These are phyloP conservation scores for Hoplostethus mediterraneus DNA, from an alignment of 2,797 vertebrate species.

Conservation along the genomic window DNA sequence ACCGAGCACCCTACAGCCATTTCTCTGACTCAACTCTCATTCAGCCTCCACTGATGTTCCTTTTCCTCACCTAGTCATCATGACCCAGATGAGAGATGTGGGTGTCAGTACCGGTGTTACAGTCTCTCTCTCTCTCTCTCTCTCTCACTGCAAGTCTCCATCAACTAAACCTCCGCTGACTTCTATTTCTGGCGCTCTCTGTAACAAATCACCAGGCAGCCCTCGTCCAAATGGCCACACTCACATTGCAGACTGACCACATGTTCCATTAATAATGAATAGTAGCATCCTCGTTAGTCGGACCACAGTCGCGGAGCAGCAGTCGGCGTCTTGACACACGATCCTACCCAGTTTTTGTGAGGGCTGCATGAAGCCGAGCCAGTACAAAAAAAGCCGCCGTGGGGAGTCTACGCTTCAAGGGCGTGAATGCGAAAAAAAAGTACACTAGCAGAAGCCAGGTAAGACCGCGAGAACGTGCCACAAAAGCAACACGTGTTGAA, in stretches of 20 bases:
- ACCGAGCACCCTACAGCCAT: slow-evolving; percentile 64
- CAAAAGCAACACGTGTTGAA: slow-evolving; percentile 41
- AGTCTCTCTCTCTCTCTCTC: slow-evolving; percentile 13
- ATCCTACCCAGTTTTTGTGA: slow-evolving; percentile 39
- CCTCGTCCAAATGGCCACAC: slow-evolving; percentile 14
- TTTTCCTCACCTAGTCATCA: slow-evolving; percentile 67
- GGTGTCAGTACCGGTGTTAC: slow-evolving; percentile 51
- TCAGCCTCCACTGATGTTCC: slow-evolving; percentile 66
- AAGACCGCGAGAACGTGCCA: slow-evolving; percentile 23
- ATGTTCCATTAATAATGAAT: slow-evolving; percentile 72
- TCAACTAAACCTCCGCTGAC: slow-evolving; percentile 34
- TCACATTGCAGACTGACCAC: slow-evolving; percentile 52
- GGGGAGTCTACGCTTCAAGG: slow-evolving; percentile 12
- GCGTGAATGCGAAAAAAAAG: neutral
- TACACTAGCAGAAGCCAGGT: slow-evolving; percentile 18
- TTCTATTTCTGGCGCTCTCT: slow-evolving; percentile 35
- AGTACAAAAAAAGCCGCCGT: slow-evolving; percentile 53
- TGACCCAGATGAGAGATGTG: slow-evolving; percentile 59
- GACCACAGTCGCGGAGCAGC: slow-evolving; percentile 32
- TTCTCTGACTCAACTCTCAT: slow-evolving; percentile 75
- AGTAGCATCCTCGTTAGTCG: slow-evolving; percentile 53
- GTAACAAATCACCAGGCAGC: slow-evolving; percentile 49
- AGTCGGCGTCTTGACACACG: slow-evolving; percentile 38
- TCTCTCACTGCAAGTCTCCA: slow-evolving; percentile 28
- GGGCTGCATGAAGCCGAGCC: slow-evolving; percentile 8